phyloP scores from a whole-genome alignment of 1,140 invertebrate genomes.

The Phymastichus coffea region DNA sequence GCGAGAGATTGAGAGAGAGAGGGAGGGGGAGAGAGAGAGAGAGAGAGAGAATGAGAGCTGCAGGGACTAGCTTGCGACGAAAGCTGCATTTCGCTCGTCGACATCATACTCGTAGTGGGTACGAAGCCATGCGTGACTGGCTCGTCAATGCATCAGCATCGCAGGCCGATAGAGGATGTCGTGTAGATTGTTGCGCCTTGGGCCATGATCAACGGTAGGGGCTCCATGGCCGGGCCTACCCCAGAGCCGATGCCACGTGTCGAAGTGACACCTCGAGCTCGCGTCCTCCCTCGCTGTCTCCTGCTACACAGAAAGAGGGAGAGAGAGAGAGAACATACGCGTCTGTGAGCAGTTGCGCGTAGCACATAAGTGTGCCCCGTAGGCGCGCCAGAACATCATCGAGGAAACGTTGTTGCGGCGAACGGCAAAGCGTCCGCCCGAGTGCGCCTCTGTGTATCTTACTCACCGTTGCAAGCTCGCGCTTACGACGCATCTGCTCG shows the following conservation, averaged over 20 bases:
- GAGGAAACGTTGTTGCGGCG: neutral
- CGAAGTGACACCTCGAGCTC: slow-evolving; percentile 62
- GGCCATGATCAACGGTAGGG: slow-evolving; percentile 51
- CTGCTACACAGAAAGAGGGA: slow-evolving; percentile 16
- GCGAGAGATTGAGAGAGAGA: too few relatives aligned
- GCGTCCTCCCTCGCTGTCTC: slow-evolving; percentile 58
- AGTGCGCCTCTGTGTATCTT: too few relatives aligned
- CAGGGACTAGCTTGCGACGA: too few relatives aligned
- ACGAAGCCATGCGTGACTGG: too few relatives aligned
- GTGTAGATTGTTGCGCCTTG: slow-evolving; percentile 45
- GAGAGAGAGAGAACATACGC: neutral
- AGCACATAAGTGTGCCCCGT: too few relatives aligned
- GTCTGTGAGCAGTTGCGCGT: neutral
- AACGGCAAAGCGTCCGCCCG: too few relatives aligned
- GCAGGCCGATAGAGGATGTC: slow-evolving; percentile 47
- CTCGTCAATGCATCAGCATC: too few relatives aligned
- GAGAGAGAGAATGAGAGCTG: too few relatives aligned
- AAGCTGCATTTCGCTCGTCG: too few relatives aligned
- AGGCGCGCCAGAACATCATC: too few relatives aligned
- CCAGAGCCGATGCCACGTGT: slow-evolving; percentile 68
- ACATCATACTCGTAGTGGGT: too few relatives aligned
- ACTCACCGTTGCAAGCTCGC: slow-evolving; percentile 41
- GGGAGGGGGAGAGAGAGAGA: too few relatives aligned
- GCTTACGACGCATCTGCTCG: slow-evolving; percentile 46
- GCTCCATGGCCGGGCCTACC: slow-evolving; percentile 69